phyloP scores from a whole-genome alignment of 1,140 invertebrate genomes.

The Acyrthosiphon pisum region DNA sequence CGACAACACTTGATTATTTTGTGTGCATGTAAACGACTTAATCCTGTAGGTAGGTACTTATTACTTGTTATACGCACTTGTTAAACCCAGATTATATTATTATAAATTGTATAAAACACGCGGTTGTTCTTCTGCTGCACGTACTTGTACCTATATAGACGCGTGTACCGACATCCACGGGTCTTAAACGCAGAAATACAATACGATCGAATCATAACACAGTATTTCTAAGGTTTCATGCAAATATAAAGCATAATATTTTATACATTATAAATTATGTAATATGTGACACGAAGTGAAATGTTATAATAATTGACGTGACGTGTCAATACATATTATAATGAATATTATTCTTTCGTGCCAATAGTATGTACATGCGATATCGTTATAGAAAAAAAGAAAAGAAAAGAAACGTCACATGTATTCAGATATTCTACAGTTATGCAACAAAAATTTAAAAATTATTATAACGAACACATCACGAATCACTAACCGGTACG shows the following conservation, averaged over 20 bases:
- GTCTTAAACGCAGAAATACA: neutral
- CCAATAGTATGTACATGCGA: neutral
- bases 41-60: neutral
- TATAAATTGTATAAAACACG: neutral
- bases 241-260: neutral
- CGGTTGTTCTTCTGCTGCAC: neutral
- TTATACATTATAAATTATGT: neutral
- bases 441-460: neutral
- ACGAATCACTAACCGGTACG: neutral
- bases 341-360: neutral
- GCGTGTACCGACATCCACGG: neutral
- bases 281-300: neutral
- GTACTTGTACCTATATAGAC: neutral
- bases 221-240: neutral
- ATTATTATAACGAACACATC: constrained; percentile 4
- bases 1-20: neutral
- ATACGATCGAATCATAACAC: neutral
- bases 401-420: neutral
- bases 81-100: neutral
- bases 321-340: neutral
- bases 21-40: neutral
- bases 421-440: neutral
- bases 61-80: neutral
- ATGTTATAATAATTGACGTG: constrained; percentile 24
- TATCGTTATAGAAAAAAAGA: neutral